phyloP scores from a whole-genome alignment of 1,140 invertebrate species.

The Drosophila yakuba region DNA sequence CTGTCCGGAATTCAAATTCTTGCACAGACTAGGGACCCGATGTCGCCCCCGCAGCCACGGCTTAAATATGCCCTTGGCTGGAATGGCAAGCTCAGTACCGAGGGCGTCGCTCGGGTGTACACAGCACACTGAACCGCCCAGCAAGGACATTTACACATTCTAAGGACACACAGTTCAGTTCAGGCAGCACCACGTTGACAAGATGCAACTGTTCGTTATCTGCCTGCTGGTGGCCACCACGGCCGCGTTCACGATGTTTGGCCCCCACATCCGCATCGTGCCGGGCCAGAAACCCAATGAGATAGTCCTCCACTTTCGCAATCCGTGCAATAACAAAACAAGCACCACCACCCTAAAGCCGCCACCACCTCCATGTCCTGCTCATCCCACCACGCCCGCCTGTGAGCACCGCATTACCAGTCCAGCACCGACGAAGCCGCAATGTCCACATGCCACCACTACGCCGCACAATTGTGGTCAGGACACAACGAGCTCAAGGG shows the following conservation, averaged over 20 bases:
- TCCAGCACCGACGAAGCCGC: slow-evolving; percentile 19
- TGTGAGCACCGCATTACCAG: slow-evolving; percentile 42
- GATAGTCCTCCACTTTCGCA: slow-evolving; percentile 63
- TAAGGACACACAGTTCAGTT: background rate
- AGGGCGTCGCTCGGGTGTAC: slow-evolving; percentile 36
- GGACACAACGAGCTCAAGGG: slow-evolving; percentile 7
- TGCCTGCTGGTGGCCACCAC: slow-evolving; percentile 50
- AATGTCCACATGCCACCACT: slow-evolving; percentile 9
- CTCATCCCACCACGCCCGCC: slow-evolving; percentile 46
- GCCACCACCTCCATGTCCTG: slow-evolving; percentile 43
- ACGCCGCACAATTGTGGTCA: slow-evolving; percentile 20
- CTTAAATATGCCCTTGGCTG: slow-evolving; percentile 51
- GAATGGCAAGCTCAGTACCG: slow-evolving; percentile 39
- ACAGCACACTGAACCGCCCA: slow-evolving; percentile 19
- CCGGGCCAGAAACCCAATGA: slow-evolving; percentile 58
- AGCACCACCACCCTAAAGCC: slow-evolving; percentile 55
- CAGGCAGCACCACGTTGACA: slow-evolving; percentile 5
- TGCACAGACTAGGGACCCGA: slow-evolving; percentile 25
- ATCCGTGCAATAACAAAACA: slow-evolving; percentile 66
- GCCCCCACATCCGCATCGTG: slow-evolving; percentile 62
- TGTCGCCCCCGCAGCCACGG: background rate
- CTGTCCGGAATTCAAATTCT: slow-evolving; percentile 41
- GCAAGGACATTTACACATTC: background rate
- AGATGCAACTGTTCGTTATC: slow-evolving; percentile 59
- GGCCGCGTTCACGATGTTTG: slow-evolving; percentile 57